Percentiles rank a stretch among this genome's conserved stretches.
Conservation (phyloP, 2,113 vertebrate genomes). For the Aix galericulata region DNA sequence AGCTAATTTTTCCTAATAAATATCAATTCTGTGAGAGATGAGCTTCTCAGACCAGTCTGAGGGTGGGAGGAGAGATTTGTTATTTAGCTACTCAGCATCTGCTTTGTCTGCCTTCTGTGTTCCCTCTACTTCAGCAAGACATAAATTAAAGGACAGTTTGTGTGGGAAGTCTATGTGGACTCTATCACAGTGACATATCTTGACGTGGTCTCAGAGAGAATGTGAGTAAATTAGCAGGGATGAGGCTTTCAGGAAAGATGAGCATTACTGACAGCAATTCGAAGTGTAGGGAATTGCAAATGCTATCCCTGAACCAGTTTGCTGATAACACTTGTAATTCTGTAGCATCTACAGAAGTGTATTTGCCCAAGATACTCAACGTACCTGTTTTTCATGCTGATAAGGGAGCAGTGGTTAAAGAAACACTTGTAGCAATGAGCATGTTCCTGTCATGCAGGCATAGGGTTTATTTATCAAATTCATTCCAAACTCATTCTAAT, state of each 20-base stretch:
- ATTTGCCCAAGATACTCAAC: conserved; percentile 28
- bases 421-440: not conserved
- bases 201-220: not conserved
- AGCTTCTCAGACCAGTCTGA: not conserved
- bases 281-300: not conserved
- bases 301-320: not conserved
- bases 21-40: not conserved
- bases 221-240: not conserved
- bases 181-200: not conserved
- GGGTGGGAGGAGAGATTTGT: not conserved
- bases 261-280: not conserved
- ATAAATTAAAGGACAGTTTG: not conserved
- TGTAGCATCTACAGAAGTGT: not conserved
- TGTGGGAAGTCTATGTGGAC: not conserved
- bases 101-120: not conserved
- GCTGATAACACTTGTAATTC: conserved; percentile 21
- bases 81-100: not conserved
- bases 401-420: conserved; percentile 32
- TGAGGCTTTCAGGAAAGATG: not conserved
- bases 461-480: conserved; percentile 11
- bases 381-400: conserved; percentile 33
- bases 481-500: not conserved
- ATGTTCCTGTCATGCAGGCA: rapidly evolving
- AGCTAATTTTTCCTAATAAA: not conserved
- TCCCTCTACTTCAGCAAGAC: not conserved